Base-by-base conservation (phyloP, 2,888 invertebrate genomes). In the Drosophila neutralis region DNA sequence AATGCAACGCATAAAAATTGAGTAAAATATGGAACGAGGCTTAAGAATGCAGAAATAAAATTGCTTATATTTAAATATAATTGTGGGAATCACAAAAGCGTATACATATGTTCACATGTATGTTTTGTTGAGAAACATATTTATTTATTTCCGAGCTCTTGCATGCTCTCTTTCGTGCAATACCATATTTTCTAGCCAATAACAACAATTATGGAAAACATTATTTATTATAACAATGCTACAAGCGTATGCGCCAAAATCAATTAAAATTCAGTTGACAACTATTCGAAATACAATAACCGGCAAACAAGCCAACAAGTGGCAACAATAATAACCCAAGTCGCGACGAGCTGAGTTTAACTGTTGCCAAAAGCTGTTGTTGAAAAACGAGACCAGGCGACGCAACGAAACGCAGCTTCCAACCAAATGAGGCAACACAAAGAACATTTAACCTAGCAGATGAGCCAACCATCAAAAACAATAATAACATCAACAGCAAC, bases 391-490 rank as follows among this genome's bases (percentile, higher is more conserved):
- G 89, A 84, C 71, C 75, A 74, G 71, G 29, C 63, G 40, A 59
- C 64, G 56, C 65, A 66, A 63, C 24, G 57, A 73, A 73, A 63
- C 76, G 78, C 76, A 76, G 62, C 75, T 56, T 76, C 75, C 74
- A 73, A 73, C 57, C 76, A 57, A 71, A 69, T 72, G 62, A 75
- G 66, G 59, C 63, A 51, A 29, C 68, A 78, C 74, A 76, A 80
- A 90, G 90, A 90, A 87, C 88, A 61, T 85, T 85, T 73, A 66
- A 58, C 69, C n/a, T 24, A 63, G 33, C 64, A 62, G 68, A 73
- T 69, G 78, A 78, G 60, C 49, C 53, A 78, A 52, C 59, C 40
- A 57, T 48, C 51, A 51, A 56, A 61, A 62, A 57, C 53, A 78
- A 31, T 13, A 61, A 48, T 18, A 53, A 29, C 27, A 42, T 15